Base-by-base conservation (phyloP, 2,888 invertebrate genomes). In the Pseudococcus longispinus region DNA sequence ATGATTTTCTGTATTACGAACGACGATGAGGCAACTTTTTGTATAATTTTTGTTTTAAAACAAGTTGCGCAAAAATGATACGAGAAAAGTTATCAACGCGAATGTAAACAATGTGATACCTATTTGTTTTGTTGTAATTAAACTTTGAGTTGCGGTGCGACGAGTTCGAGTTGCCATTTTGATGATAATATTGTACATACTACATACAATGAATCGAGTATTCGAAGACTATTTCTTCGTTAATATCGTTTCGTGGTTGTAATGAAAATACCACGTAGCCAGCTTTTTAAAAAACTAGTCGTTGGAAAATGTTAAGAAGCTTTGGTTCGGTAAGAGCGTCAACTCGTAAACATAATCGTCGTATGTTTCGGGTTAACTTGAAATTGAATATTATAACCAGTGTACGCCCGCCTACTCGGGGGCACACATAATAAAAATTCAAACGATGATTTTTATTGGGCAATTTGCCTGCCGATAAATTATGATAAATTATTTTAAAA, bases 401-500 rank as follows among this genome's bases (percentile, higher is more conserved):
- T 29, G 29, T 15, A 11, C 3, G 18, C 18, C 18, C 15, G 70
- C 29, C 29, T 70, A 70, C 18, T 15, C 70, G 26, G 1, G 4
- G 4, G n/a, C 29, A 70, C 65, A 13, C n/a, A 9, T 70, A 29
- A 70, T 70, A 70, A 70, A 70, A 70, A 70, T 70, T 70, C 18
- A 15, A 70, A 29, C 70, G 70, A 70, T 70, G 29, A 70, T 70
- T 70, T 70, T 70, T 70, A 70, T 29, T 70, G 70, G 70, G 70
- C 70, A 18, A 70, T 70, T 70, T 70, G 70, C 70, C 29, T 26
- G 2, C 5, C 60, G 60, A 60, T 60, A 60, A 60, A 60, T 60
- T 60, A 60, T 70, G 70, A 70, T 70, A 70, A 70, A 70, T 70
- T 70, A 70, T 70, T 26, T 29, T 70, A 70, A 70, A 70, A 26